Evolutionary conservation across 2,797 vertebrate genomes (phyloP).

Genomic region (Propithecus perrieri): DNA sequence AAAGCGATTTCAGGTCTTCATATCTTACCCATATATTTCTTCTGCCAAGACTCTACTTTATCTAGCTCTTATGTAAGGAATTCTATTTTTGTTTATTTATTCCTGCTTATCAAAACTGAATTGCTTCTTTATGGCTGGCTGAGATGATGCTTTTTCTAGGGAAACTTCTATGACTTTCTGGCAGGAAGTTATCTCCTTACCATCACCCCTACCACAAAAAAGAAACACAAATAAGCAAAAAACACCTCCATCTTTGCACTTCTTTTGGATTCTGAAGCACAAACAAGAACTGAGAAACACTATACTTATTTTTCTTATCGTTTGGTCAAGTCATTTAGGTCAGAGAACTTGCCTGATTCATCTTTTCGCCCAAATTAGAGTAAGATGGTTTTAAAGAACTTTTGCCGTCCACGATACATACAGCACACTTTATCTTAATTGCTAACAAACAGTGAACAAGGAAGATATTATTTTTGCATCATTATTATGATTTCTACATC

Average conservation of each 20-base stretch:
- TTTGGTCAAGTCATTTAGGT: neutral
- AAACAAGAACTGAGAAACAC: neutral
- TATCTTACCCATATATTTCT: neutral
- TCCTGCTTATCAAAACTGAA: neutral
- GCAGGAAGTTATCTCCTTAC: neutral
- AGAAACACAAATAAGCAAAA: neutral
- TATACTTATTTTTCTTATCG: neutral
- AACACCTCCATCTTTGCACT: neutral
- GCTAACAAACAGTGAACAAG: neutral
- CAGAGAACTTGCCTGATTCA: neutral
- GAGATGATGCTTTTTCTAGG: neutral
- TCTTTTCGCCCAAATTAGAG: neutral
- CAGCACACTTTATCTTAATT: neutral
- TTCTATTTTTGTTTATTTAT: neutral
- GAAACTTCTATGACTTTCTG: neutral
- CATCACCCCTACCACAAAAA: neutral
- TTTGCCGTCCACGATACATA: rapidly evolving
- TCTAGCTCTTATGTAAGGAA: neutral
- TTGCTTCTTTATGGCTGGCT: neutral
- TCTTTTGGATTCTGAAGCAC: neutral
- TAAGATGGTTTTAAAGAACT: neutral
- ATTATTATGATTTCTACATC: neutral
- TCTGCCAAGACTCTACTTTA: neutral
- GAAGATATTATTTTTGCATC: neutral
- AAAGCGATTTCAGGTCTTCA: neutral